A percentile compares a stretch with the other conserved stretches of the same genome.
Evolutionary conservation across 2,113 vertebrate species (phyloP).

Genomic region (Siniperca chuatsi): DNA sequence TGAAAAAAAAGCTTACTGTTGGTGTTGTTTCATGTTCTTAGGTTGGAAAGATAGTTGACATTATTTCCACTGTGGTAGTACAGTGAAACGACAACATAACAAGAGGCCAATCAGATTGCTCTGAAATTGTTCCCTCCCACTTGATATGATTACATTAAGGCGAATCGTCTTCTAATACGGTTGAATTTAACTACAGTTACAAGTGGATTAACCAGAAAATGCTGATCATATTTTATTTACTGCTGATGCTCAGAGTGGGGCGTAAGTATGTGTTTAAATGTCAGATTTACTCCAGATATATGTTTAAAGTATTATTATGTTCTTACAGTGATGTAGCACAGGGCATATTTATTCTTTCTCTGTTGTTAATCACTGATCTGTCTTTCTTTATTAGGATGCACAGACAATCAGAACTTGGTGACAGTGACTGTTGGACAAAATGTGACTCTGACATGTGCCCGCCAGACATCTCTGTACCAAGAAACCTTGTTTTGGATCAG

Average conservation of each 20-base stretch:
- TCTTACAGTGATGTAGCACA: too few relatives aligned
- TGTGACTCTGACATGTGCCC: not conserved
- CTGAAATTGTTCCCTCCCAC: too few relatives aligned
- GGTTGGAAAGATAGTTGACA: not conserved
- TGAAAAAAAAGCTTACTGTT: not conserved
- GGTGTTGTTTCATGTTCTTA: conserved; percentile 3
- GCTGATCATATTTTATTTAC: conserved; percentile 12
- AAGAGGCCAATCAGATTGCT: too few relatives aligned
- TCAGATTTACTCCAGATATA: not conserved
- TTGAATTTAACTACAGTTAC: not conserved
- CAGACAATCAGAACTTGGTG: not conserved
- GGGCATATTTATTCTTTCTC: too few relatives aligned
- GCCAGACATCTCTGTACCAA: rapidly evolving
- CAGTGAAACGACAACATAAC: too few relatives aligned
- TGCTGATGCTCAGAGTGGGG: conserved; percentile 13
- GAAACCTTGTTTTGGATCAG: conserved; percentile 44
- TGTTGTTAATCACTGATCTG: not conserved
- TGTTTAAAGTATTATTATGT: not conserved
- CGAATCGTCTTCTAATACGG: not conserved
- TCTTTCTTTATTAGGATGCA: conserved; percentile 13
- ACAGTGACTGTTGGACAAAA: conserved; percentile 5
- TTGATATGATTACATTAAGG: not conserved
- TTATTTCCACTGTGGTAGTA: conserved; percentile 46
- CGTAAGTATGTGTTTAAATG: conserved; percentile 23
- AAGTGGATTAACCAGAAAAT: conserved; percentile 24